Conservation (phyloP, 2,888 invertebrate species). For the Cantharis nigra region DNA sequence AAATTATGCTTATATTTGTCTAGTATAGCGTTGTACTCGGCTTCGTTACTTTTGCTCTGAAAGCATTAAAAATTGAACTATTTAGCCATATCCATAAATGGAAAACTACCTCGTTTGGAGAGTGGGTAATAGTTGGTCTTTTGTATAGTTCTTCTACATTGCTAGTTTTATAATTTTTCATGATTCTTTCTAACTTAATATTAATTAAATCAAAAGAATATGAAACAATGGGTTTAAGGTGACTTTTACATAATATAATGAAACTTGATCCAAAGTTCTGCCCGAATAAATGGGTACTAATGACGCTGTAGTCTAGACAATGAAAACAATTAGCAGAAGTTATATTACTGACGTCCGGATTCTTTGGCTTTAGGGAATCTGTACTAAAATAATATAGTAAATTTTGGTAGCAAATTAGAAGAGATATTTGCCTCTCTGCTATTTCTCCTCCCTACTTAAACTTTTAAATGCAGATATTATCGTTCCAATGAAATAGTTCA, state of each 20-base stretch:
- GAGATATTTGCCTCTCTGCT: too few relatives aligned
- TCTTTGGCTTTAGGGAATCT: too few relatives aligned
- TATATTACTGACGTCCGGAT: too few relatives aligned
- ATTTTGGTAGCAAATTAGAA: too few relatives aligned
- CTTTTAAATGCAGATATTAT: too few relatives aligned
- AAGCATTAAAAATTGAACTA: background rate
- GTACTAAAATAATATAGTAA: too few relatives aligned
- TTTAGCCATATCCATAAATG: background rate
- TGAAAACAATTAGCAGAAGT: too few relatives aligned
- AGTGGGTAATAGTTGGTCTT: background rate
- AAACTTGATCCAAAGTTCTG: background rate
- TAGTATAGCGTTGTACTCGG: constrained; percentile 53
- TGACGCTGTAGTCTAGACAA: too few relatives aligned
- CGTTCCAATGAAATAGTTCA: too few relatives aligned
- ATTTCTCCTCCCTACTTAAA: too few relatives aligned
- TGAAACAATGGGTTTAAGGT: background rate
- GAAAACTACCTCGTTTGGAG: background rate
- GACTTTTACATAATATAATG: background rate
- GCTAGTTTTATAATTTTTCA: background rate
- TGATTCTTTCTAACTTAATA: background rate
- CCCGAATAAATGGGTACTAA: too few relatives aligned
- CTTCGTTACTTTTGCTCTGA: constrained; percentile 4
- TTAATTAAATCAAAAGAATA: background rate
- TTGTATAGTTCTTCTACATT: background rate
- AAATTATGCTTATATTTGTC: constrained; percentile 63